Evolutionary conservation across 2,888 invertebrate genomes (phyloP), one percentile per base, ranked within the genome.

Genomic region (Hypselothyrea guttata): DNA sequence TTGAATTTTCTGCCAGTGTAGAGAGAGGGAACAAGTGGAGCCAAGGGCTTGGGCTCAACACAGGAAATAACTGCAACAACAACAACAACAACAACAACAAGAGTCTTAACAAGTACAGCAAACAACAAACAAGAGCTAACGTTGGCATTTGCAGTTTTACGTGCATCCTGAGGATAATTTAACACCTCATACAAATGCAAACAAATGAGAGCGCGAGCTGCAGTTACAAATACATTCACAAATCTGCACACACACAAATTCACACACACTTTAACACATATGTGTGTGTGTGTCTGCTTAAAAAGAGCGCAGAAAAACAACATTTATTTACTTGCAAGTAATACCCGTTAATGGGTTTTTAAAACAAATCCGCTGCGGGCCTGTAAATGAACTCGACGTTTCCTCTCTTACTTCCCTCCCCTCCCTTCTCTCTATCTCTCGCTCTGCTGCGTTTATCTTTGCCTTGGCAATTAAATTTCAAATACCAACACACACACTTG

Each of bases 131-230:
- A 68, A 54, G 33, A 59, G 47, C 64, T 55, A 68, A 63, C 51
- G 78, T 61, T 58, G 85, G 71, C 70, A 81, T 83, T 81, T 81
- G 75, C 79, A 72, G 65, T 75, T 83, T 83, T 73, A 75, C 76
- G 79, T 83, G 79, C 84, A 79, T 83, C 85, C 85, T 52, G 70
- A 83, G 79, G 73, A 81, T 83, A 85, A 83, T 81, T 81, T 85
- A 81, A 84, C 81, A 79, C 76, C 65, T 84, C 65, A 42, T 65
- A 74, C 83, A 78, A 78, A 81, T 84, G 85, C 82, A 84, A 78
- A 78, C 78, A 78, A 84, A 78, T 84, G 71, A 76, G 78, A 55
- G 58, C 58, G 56, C 42, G 42, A 54, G 51, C 46, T 59, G 35
- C 48, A 34, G 22, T 22, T 22, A 22, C 22, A 40, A n/a, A n/a